A percentile compares a stretch with the other conserved stretches of the same genome.
Conservation (phyloP, 2,888 invertebrate species). For the Bibio marci region DNA sequence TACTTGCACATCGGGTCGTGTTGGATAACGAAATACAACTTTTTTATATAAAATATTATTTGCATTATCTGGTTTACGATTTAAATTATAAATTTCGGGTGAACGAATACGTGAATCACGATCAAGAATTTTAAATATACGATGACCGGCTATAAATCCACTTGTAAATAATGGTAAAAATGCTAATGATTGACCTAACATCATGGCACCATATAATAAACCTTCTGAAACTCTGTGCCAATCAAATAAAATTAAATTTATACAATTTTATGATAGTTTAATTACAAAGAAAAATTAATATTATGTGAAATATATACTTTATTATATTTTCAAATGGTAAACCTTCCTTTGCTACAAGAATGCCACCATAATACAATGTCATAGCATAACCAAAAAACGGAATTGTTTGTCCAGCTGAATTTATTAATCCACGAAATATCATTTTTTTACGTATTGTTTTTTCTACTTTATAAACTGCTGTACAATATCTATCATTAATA, state of each 20-base stretch:
- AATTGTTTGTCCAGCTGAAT: slow-evolving; percentile 51
- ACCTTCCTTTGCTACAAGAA: slow-evolving; percentile 42
- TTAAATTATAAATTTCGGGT: slow-evolving; percentile 20
- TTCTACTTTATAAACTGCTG: slow-evolving; percentile 36
- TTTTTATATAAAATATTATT: slow-evolving; percentile 43
- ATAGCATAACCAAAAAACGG: slow-evolving; percentile 57
- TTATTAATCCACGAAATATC: slow-evolving; percentile 47
- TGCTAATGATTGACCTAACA: slow-evolving; percentile 60
- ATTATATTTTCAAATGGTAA: slow-evolving; percentile 50
- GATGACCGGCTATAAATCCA: slow-evolving; percentile 51
- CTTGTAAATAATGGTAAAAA: slow-evolving; percentile 63
- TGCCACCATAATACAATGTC: slow-evolving; percentile 54
- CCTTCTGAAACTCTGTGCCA: slow-evolving; percentile 50
- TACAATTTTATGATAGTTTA: neutral
- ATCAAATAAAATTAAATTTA: neutral
- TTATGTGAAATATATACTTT: slow-evolving; percentile 35
- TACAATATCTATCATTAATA: slow-evolving; percentile 39
- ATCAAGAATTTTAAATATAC: slow-evolving; percentile 46
- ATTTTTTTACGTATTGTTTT: slow-evolving; percentile 34
- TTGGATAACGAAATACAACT: slow-evolving; percentile 67
- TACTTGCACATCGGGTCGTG: slow-evolving; percentile 54
- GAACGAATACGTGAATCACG: slow-evolving; percentile 38
- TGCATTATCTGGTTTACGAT: slow-evolving; percentile 7
- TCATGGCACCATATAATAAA: slow-evolving; percentile 61
- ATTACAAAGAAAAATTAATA: neutral